phyloP scores from a whole-genome alignment of 2,888 invertebrate genomes.

The Willowsia nigromaculata region DNA sequence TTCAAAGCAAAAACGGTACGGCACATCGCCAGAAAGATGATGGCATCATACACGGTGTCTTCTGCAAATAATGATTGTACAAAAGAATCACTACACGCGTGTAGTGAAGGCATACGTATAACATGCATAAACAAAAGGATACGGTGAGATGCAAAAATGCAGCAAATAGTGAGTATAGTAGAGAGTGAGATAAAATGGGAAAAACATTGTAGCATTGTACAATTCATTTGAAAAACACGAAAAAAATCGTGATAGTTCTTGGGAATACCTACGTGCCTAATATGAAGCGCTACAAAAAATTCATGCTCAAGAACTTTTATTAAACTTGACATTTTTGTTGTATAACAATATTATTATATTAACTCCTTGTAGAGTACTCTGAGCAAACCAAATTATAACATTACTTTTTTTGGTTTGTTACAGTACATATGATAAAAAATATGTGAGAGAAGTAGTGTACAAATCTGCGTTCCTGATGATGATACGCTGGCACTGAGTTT shows the following conservation, averaged over 20 bases:
- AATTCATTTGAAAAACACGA: slow-evolving; percentile 24
- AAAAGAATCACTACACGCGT: slow-evolving; percentile 8
- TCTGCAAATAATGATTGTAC: slow-evolving; percentile 35
- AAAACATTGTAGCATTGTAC: not conserved
- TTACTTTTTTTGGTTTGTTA: not conserved
- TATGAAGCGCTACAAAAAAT: not conserved
- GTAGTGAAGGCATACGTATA: not conserved
- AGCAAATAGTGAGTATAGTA: not conserved
- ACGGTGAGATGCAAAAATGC: not conserved
- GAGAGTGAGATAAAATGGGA: not conserved
- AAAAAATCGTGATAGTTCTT: slow-evolving; percentile 13
- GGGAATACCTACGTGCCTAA: not conserved
- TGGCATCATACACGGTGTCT: slow-evolving; percentile 10
- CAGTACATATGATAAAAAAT: not conserved
- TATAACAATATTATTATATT: slow-evolving; percentile 44
- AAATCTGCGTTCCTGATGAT: not conserved
- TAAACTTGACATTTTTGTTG: slow-evolving; percentile 61
- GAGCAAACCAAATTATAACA: not conserved
- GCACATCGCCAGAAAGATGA: slow-evolving; percentile 19
- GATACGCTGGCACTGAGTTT: slow-evolving; percentile 21
- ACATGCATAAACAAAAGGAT: slow-evolving; percentile 11
- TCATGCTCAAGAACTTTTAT: slow-evolving; percentile 38
- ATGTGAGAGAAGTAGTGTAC: not conserved
- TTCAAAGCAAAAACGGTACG: slow-evolving; percentile 36
- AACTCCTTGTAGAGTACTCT: not conserved